Conservation (phyloP, 2,113 vertebrate species). For the Tyrannus savana region DNA sequence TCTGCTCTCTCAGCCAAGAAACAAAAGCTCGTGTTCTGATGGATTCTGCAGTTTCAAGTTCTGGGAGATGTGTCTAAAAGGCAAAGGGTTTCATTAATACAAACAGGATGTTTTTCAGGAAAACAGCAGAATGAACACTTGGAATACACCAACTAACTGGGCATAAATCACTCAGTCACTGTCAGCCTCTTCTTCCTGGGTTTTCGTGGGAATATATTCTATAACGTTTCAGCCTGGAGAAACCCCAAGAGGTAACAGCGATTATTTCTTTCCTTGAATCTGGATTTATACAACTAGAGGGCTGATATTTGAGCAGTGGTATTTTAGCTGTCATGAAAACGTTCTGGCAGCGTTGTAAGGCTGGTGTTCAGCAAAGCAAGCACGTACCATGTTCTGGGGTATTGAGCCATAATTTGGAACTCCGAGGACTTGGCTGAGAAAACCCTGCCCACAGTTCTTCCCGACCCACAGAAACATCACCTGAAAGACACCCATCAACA, state of each 20-base stretch:
- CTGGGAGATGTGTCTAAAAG: constrained; percentile 86
- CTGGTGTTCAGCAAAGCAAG: not conserved
- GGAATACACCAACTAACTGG: not conserved
- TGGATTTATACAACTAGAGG: not conserved
- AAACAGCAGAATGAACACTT: not conserved
- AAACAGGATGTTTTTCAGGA: not conserved
- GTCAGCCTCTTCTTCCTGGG: not conserved
- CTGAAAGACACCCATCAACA: constrained; percentile 64
- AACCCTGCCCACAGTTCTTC: constrained; percentile 86
- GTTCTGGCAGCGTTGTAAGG: not conserved
- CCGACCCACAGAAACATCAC: constrained; percentile 92
- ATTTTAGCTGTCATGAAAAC: not conserved
- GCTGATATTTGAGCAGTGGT: not conserved
- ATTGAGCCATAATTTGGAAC: constrained; percentile 85
- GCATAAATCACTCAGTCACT: not conserved
- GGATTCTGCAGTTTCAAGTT: constrained; percentile 92
- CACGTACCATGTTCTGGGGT: constrained; percentile 87
- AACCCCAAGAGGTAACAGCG: not conserved
- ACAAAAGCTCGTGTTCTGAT: constrained; percentile 86
- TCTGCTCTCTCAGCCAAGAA: constrained; percentile 92
- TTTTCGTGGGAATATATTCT: not conserved
- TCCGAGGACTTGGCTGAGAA: constrained; percentile 90
- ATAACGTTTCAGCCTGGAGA: not conserved
- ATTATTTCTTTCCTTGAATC: not conserved
- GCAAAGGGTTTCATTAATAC: constrained; percentile 6